Conservation (phyloP, 2,113 vertebrate species). For the Uropsilus gracilis region DNA sequence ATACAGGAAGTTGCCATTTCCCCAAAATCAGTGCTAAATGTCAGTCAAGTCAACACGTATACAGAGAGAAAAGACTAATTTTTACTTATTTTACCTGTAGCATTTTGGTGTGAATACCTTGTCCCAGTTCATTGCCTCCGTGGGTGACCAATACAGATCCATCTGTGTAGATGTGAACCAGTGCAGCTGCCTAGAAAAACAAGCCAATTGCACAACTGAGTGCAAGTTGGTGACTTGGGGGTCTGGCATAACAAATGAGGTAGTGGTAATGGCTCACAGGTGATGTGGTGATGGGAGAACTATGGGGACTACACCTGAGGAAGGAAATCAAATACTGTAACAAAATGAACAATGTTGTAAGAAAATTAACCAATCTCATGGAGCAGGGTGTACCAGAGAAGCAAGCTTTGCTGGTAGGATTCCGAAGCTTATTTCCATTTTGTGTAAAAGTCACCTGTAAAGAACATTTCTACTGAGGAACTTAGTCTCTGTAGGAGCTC, state of each 20-base stretch:
- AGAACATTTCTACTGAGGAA: background rate
- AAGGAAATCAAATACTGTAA: no score
- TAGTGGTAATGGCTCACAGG: no score
- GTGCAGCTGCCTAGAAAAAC: constrained; percentile 87
- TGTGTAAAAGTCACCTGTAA: background rate
- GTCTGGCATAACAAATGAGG: no score
- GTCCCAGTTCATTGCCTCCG: constrained; percentile 90
- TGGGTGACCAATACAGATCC: constrained; percentile 91
- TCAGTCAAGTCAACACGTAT: background rate
- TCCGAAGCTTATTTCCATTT: background rate
- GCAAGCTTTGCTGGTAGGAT: background rate
- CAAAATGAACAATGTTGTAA: background rate
- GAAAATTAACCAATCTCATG: accelerated
- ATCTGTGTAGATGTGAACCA: constrained; percentile 91
- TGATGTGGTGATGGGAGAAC: no score
- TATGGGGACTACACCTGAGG: no score
- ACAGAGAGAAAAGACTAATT: background rate
- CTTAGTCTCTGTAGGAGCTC: background rate
- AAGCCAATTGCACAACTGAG: background rate
- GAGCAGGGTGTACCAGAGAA: background rate
- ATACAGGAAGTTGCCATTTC: background rate
- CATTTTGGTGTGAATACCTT: constrained; percentile 93
- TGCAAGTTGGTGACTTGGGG: no score
- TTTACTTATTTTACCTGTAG: constrained; percentile 84
- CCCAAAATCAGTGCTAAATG: background rate